Evolutionary conservation across 2,113 vertebrate species (phyloP), one percentile per base, ranked within the genome.

Genomic region (Edolisoma coerulescens): DNA sequence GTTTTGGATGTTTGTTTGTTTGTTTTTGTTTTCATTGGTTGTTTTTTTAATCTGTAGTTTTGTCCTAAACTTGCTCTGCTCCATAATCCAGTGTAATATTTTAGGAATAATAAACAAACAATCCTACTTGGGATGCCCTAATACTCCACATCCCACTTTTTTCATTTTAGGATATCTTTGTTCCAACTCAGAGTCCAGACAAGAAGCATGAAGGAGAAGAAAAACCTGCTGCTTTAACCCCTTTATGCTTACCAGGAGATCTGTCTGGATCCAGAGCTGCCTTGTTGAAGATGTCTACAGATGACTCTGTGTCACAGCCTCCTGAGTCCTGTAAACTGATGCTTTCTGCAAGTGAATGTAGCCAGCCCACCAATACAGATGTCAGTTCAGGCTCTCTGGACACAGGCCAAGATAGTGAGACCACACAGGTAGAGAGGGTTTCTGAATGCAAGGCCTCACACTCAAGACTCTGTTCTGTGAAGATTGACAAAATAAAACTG

Each of bases 151-250:
- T 97, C 33, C 52, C 6, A 1, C 27, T 24, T 85, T 81, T 89
- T 32, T 91, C 53, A 18, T 95, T 97, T 89, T 96, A 99, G 99
- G 99, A 99, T 76, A 98, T 98, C 50, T 99, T 99, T 87, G 97
- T 98, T 90, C 98, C 99, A 41, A 99, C 99, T 7, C 99, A 91
- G 86, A 99, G 98, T 93, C 97, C 98, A 70, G 98, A 98, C 77
- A 88, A 97, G 21, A 90, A 59, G 21, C 85, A 87, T n/a, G 84
- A 89, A 77, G 67, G 84, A 89, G 95, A 71, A 54, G 96, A 94
- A 87, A 97, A 96, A 93, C 33, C 35, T 89, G 63, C 60, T 78
- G 70, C 81, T 76, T 78, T 83, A 27, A 94, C 96, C 42, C 82
- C 83, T 27, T 94, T 75, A 17, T 93, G 96, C 54, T 87, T 91